Percentiles rank a stretch among this genome's conserved stretches.
Evolutionary conservation across 2,888 invertebrate species (phyloP).

Genomic region (Caenorhabditis angaria): DNA sequence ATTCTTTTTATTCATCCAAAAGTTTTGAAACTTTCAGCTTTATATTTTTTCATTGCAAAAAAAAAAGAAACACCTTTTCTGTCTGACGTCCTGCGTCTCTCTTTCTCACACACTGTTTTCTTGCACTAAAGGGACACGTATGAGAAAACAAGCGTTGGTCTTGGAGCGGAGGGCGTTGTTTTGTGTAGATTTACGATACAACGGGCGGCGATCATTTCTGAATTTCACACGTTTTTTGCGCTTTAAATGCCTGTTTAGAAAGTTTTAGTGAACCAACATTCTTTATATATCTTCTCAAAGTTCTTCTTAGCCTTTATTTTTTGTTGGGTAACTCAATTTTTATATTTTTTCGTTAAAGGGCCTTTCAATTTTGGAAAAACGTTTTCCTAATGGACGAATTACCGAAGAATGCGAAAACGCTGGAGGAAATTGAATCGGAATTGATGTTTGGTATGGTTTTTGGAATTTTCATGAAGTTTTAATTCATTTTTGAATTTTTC

Average conservation of each 20-base stretch:
- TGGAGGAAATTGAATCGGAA: slow-evolving; percentile 42
- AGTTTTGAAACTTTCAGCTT: too few relatives aligned
- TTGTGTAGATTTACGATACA: slow-evolving; percentile 28
- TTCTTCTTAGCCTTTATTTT: not conserved
- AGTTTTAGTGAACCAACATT: not conserved
- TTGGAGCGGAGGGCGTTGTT: slow-evolving; percentile 10
- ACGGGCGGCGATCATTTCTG: slow-evolving; percentile 29
- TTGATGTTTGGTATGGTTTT: slow-evolving; percentile 37
- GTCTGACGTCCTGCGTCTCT: slow-evolving; percentile 4
- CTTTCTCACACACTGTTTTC: not conserved
- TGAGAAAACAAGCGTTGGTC: slow-evolving; percentile 2
- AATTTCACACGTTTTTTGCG: not conserved
- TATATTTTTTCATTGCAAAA: too few relatives aligned
- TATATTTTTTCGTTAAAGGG: not conserved
- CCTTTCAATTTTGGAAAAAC: not conserved
- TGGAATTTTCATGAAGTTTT: not conserved
- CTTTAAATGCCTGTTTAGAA: not conserved
- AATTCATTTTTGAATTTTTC: not conserved
- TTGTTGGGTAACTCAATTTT: not conserved
- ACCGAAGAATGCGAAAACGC: slow-evolving; percentile 36
- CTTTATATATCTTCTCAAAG: not conserved
- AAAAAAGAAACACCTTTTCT: too few relatives aligned
- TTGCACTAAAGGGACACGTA: slow-evolving; percentile 24
- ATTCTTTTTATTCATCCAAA: too few relatives aligned
- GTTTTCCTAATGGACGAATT: slow-evolving; percentile 25